These are phyloP conservation scores for Dichetophora obliterata DNA, from an alignment of 2,888 invertebrate genomes.

Conservation along the genomic window DNA sequence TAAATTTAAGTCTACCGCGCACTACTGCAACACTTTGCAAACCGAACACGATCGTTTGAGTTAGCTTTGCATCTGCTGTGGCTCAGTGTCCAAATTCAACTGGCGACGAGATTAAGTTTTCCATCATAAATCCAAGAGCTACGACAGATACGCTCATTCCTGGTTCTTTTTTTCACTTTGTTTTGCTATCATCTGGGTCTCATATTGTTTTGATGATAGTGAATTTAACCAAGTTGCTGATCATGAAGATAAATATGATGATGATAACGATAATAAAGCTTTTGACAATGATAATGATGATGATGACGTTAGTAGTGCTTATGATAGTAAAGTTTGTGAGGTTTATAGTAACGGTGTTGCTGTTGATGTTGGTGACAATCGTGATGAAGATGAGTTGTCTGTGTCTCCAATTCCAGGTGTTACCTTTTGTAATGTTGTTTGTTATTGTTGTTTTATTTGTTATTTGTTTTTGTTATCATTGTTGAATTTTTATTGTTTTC, in stretches of 20 bases:
- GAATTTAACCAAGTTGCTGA: neutral
- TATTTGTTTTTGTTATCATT: neutral
- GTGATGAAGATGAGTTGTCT: neutral
- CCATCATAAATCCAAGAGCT: slow-evolving; percentile 15
- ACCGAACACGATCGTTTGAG: neutral
- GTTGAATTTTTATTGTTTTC: slow-evolving; percentile 11
- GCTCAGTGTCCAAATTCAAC: slow-evolving; percentile 26
- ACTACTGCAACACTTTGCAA: slow-evolving; percentile 10
- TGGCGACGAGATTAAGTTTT: slow-evolving; percentile 19
- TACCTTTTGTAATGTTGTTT: slow-evolving; percentile 8
- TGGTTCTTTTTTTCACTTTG: neutral
- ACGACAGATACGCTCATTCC: neutral
- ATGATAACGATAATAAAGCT: neutral
- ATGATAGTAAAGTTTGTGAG: neutral
- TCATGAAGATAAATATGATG: neutral
- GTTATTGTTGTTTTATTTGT: neutral
- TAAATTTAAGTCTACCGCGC: neutral
- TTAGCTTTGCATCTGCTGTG: slow-evolving; percentile 9
- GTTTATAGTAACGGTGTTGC: neutral
- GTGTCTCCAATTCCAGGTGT: slow-evolving; percentile 19
- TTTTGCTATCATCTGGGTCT: slow-evolving; percentile 4
- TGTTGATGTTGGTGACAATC: neutral
- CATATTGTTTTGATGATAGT: slow-evolving; percentile 15
- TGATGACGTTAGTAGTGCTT: neutral
- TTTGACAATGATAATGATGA: neutral